A percentile compares a stretch with the other conserved stretches of the same genome.
Conservation (phyloP, 2,797 vertebrate species). For the Squalus acanthias region DNA sequence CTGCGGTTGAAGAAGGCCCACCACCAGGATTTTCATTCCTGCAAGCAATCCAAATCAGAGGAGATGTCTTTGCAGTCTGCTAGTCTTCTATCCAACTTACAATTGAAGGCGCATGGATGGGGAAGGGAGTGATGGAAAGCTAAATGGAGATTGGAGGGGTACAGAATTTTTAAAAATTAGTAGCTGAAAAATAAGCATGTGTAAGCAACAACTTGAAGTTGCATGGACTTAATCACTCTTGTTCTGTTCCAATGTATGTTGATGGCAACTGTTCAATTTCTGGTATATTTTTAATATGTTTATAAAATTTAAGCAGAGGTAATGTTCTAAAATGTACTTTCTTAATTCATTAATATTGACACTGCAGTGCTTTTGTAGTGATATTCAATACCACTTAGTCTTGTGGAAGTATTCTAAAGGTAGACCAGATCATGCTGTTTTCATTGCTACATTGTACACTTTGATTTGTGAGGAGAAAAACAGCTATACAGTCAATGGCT, state of each 20-base stretch:
- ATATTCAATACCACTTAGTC: not conserved
- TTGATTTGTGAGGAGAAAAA: too few relatives aligned
- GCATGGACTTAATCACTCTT: not conserved
- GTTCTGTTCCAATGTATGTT: not conserved
- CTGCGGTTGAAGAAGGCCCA: not conserved
- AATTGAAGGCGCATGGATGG: not conserved
- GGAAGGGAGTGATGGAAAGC: not conserved
- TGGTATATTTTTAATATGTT: not conserved
- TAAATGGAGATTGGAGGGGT: not conserved
- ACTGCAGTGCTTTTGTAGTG: not conserved
- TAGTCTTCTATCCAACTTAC: not conserved
- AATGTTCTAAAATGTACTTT: not conserved
- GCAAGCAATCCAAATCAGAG: not conserved
- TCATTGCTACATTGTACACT: too few relatives aligned
- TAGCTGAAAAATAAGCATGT: not conserved
- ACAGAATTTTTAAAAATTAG: not conserved
- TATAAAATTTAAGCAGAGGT: not conserved
- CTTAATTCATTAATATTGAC: not conserved
- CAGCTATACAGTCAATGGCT: not conserved
- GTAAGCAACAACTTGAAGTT: not conserved
- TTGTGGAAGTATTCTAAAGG: not conserved
- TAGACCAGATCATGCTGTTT: not conserved
- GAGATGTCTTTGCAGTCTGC: not conserved
- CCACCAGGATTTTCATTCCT: not conserved
- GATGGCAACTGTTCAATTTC: not conserved